A percentile compares a stretch with the other conserved stretches of the same genome.
phyloP scores from a whole-genome alignment of 2,888 invertebrate genomes.

The Mallateleia sp. region DNA sequence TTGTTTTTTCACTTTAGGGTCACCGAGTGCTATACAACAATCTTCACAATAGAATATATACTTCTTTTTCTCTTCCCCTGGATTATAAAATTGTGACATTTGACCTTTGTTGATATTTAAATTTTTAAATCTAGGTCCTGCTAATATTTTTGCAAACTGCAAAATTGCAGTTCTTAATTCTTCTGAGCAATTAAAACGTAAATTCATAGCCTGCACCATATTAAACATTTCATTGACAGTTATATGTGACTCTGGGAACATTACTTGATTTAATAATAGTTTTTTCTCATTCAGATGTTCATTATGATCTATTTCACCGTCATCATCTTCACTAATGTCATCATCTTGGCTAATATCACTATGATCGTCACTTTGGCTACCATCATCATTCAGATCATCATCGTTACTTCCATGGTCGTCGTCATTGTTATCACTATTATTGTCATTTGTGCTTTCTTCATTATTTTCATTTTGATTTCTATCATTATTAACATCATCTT shows the following conservation, averaged over 20 bases:
- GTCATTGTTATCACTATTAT: too few relatives aligned
- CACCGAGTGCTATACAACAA: neutral
- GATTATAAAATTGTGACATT: slow-evolving; percentile 1
- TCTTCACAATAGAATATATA: neutral
- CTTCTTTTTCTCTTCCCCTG: neutral
- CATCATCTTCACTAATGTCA: too few relatives aligned
- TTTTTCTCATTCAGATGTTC: too few relatives aligned
- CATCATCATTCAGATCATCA: too few relatives aligned
- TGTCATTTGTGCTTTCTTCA: too few relatives aligned
- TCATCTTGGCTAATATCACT: too few relatives aligned
- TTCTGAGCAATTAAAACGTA: neutral
- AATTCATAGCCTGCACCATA: neutral
- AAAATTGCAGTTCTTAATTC: neutral
- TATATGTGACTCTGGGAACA: slow-evolving; percentile 47
- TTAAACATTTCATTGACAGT: neutral
- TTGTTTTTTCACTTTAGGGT: neutral
- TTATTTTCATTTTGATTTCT: too few relatives aligned
- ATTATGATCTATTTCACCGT: too few relatives aligned
- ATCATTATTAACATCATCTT: too few relatives aligned
- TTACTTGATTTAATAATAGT: neutral
- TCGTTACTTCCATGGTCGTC: too few relatives aligned
- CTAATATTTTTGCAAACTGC: neutral
- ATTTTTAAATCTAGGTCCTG: neutral
- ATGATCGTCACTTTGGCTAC: too few relatives aligned
- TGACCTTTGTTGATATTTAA: neutral